phyloP scores from a whole-genome alignment of 1,140 invertebrate genomes.

The Drosophila varians region DNA sequence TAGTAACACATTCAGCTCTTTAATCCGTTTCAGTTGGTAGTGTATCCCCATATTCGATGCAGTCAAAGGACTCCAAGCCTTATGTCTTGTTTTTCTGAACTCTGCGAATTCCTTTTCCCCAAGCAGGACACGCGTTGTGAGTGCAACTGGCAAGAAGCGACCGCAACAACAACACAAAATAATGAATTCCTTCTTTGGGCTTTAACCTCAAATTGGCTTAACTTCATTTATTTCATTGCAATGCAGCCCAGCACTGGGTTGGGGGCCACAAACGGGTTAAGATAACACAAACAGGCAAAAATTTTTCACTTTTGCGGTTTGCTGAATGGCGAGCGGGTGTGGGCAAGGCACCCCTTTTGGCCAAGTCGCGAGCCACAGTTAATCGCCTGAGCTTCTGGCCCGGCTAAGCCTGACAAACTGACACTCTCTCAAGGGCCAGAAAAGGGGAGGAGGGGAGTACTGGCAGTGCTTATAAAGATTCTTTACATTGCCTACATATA shows the following conservation, averaged over 20 bases:
- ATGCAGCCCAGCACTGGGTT: constrained; percentile 16
- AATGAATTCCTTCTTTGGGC: constrained; percentile 77
- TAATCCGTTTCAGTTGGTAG: background rate
- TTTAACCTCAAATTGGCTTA: constrained; percentile 80
- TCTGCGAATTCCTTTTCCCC: constrained; percentile 51
- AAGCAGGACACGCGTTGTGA: constrained; percentile 58
- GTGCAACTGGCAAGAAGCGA: constrained; percentile 18
- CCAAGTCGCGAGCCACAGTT: constrained; percentile 41
- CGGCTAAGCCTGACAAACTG: constrained; percentile 46
- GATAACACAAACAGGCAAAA: constrained; percentile 40
- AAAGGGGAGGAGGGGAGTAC: background rate
- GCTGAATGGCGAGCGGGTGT: background rate
- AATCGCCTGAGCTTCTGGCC: constrained; percentile 27
- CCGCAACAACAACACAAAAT: constrained; percentile 42
- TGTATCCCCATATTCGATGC: background rate
- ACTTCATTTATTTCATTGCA: constrained; percentile 76
- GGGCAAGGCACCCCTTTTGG: constrained; percentile 13
- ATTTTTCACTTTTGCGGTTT: constrained; percentile 50
- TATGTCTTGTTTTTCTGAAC: background rate
- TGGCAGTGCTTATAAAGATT: constrained; percentile 17
- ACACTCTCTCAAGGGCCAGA: constrained; percentile 2
- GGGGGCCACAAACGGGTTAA: constrained; percentile 36
- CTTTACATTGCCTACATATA: constrained; percentile 24
- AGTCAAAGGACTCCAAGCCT: background rate
- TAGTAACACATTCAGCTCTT: too few relatives aligned